A percentile compares a stretch with the other conserved stretches of the same genome.
phyloP scores from a whole-genome alignment of 2,797 vertebrate genomes.

The Enteromius mattozi region DNA sequence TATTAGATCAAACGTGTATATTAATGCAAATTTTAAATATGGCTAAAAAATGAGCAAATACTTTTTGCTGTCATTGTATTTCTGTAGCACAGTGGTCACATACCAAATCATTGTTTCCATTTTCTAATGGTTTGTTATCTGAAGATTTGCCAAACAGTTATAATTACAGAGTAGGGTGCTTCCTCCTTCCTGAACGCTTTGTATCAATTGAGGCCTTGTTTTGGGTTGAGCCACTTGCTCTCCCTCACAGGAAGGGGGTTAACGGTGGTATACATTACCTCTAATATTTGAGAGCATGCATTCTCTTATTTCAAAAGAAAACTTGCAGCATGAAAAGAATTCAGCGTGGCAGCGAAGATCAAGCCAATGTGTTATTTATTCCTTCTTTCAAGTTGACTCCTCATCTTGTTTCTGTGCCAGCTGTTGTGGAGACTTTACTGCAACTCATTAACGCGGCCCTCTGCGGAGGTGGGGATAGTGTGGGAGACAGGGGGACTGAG shows the following conservation, averaged over 20 bases:
- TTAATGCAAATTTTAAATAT: background rate
- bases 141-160: constrained; percentile 59
- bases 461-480: constrained; percentile 62
- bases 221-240: constrained; percentile 60
- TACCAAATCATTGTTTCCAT: constrained; percentile 55
- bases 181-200: constrained; percentile 58
- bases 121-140: constrained; percentile 56
- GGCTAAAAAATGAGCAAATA: background rate
- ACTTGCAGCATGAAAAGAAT: constrained; percentile 63
- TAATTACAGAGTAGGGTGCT: constrained; percentile 62
- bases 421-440: constrained; percentile 72
- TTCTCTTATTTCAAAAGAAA: constrained; percentile 64
- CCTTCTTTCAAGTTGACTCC: constrained; percentile 63
- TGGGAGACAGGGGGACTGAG: constrained; percentile 68
- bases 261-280: constrained; percentile 61
- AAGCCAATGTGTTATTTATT: constrained; percentile 57
- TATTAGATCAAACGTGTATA: background rate
- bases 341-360: constrained; percentile 57
- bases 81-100: constrained; percentile 37
- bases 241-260: constrained; percentile 63
- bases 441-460: constrained; percentile 75
- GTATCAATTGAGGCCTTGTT: constrained; percentile 60
- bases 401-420: constrained; percentile 67
- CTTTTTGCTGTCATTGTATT: background rate
- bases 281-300: constrained; percentile 53